Base-by-base conservation (phyloP, 2,888 invertebrate species). In the Gastracanthus pulcherrimus region DNA sequence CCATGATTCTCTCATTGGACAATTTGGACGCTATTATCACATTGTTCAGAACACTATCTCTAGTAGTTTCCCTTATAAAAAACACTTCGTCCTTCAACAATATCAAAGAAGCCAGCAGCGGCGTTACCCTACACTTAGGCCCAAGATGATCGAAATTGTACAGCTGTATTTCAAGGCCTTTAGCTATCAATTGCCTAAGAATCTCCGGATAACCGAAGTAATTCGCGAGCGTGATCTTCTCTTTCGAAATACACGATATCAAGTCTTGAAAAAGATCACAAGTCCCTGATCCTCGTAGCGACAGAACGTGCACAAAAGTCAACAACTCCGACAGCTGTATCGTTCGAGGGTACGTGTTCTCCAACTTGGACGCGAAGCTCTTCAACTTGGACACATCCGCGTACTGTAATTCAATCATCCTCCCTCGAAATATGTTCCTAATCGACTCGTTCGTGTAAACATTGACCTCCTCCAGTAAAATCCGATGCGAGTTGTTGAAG, bases 1-100 rank as follows among this genome's bases (percentile, higher is more conserved):
- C 64, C 16, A 31, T 51, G 26, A 76, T 36, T 51, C 55, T 79
- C 2, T 3, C 23, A 3, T 64, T 62, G 7, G 69, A 76, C 36
- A 78, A 72, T 7, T 75, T 72, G 19, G 7, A 55, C 16, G 13
- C 48, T 58, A 83, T 36, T 41, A 81, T 36, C 0, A 76, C 60
- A 23, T 79, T 78, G n/a, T 76, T 36, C 1, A 76, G 13, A 29
- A 83, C 29, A 70, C 78, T 84, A 41, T 88, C 81, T 5, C 91
- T 90, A 87, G 92, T 91, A 34, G 89, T 82, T 84, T 91, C 91
- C 85, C 94, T 92, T 16, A 94, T 91, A 84, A 92, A 92, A 76
- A 92, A 90, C 85, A 93, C 92, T 86, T 94, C 94, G 88, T 94
- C 94, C 90, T 93, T 94, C 58, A 94, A 86, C 5, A 94, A 88